phyloP scores from a whole-genome alignment of 2,113 vertebrate genomes.

The Manacus vitellinus region DNA sequence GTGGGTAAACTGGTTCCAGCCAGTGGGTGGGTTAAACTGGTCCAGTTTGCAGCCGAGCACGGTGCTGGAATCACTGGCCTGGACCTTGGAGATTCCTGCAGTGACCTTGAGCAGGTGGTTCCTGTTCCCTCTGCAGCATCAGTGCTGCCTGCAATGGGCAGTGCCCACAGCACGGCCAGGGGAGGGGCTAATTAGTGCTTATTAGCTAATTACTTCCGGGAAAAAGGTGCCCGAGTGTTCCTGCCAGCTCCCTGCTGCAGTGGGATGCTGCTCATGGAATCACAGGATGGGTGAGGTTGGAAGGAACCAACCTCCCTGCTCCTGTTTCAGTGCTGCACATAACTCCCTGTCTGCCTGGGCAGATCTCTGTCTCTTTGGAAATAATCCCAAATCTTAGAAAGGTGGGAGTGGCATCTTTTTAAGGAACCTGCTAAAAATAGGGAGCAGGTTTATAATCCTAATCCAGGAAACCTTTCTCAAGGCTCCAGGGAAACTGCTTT shows the following conservation, averaged over 20 bases:
- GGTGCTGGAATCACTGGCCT: background rate
- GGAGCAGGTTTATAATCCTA: background rate
- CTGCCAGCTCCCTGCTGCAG: rapidly evolving
- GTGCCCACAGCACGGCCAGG: rapidly evolving
- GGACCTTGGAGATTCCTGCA: background rate
- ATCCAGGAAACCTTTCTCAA: background rate
- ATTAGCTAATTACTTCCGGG: background rate
- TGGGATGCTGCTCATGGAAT: background rate
- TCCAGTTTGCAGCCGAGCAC: rapidly evolving
- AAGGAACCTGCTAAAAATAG: conserved; percentile 41
- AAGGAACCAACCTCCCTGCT: background rate
- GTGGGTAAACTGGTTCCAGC: rapidly evolving
- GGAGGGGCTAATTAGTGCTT: background rate
- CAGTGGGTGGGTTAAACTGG: background rate
- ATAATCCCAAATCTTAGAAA: background rate
- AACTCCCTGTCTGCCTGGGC: background rate
- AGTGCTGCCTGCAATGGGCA: background rate
- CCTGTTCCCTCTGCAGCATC: background rate
- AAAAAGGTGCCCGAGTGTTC: no score
- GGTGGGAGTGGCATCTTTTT: background rate
- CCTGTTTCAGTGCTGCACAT: background rate
- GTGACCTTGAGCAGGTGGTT: background rate
- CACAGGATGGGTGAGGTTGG: rapidly evolving
- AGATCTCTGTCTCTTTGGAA: background rate
- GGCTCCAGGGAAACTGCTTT: background rate